Base-by-base conservation (phyloP, 2,797 vertebrate genomes). In the Aplochiton taeniatus region DNA sequence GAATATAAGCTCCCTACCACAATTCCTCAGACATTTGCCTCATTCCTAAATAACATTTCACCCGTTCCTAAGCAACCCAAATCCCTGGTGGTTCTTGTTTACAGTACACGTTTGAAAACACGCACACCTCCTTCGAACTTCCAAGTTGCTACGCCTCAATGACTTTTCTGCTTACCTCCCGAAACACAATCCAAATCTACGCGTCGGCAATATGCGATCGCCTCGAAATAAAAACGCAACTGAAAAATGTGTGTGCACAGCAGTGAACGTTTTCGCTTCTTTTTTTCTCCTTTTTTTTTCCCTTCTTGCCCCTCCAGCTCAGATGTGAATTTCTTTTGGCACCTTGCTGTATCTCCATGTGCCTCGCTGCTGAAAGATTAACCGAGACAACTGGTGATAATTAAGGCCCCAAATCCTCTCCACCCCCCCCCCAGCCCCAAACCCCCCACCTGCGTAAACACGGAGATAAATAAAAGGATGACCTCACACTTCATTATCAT, bases 331-430 rank as follows among this genome's bases (percentile, higher is more conserved):
- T n/a, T n/a, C n/a, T n/a, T n/a, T n/a, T 61, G 0, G 73, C 66
- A 66, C 58, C 65, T 72, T 63, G 68, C 11, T 75, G 79, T 87
- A 87, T 84, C 85, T 88, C 82, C 79, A 84, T 82, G 81, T 72
- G 87, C 82, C 78, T 82, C 83, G 16, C 73, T 74, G 80, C 80
- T 84, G 72, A 77, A 79, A 81, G 83, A 89, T 90, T 88, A 89
- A 89, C 80, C 77, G 76, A 83, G 76, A 87, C 85, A 89, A 83
- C 74, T 78, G 84, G 84, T 75, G 77, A 80, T 90, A 90, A 88
- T 88, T 88, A 89, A 79, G 77, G 69, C 77, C 80, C 80, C 83
- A 81, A 75, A 80, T 88, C 77, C n/a, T n/a, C n/a, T n/a, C n/a
- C n/a, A n/a, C n/a, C n/a, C 68, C 73, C 58, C 68, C 68, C 72